Evolutionary conservation across 2,888 invertebrate species (phyloP).

Genomic region (Pycnomerus fuliginosus): DNA sequence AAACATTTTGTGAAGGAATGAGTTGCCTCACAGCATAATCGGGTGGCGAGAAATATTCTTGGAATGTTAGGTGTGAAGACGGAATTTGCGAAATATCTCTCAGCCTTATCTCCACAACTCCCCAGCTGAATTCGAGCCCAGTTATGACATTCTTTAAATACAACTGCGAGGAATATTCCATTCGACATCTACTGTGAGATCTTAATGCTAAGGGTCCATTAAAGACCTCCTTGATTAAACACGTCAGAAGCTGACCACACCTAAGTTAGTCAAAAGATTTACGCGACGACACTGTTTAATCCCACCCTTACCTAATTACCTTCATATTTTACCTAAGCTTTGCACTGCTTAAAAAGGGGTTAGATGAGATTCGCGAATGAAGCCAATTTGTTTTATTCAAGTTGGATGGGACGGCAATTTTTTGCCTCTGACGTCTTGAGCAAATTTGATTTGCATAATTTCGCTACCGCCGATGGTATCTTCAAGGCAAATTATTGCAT

Average conservation of each 20-base stretch:
- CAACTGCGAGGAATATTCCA: conserved; percentile 8
- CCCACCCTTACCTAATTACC: conserved; percentile 19
- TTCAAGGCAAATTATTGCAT: conserved; percentile 11
- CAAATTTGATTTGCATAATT: conserved; percentile 15
- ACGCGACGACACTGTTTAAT: conserved; percentile 21
- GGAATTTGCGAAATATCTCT: conserved; percentile 30
- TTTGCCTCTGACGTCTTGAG: conserved; percentile 9
- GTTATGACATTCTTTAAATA: conserved; percentile 15
- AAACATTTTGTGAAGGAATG: too few relatives aligned
- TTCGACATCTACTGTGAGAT: conserved; percentile 22
- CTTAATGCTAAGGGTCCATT: conserved; percentile 24
- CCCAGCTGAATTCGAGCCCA: conserved; percentile 16
- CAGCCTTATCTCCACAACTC: conserved; percentile 24
- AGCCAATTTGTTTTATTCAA: conserved; percentile 11
- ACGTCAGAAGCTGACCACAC: conserved; percentile 26
- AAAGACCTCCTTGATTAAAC: conserved; percentile 27
- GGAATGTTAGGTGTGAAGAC: conserved; percentile 28
- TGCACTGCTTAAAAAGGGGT: conserved; percentile 7
- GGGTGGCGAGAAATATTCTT: too few relatives aligned
- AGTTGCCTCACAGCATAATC: too few relatives aligned
- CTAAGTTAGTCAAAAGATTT: conserved; percentile 22
- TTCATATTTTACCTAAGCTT: conserved; percentile 11
- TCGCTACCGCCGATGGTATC: conserved; percentile 1
- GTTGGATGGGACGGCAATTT: conserved; percentile 12
- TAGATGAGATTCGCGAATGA: conserved; percentile 10